phyloP scores from a whole-genome alignment of 2,888 invertebrate genomes.

The Andrena fulva region DNA sequence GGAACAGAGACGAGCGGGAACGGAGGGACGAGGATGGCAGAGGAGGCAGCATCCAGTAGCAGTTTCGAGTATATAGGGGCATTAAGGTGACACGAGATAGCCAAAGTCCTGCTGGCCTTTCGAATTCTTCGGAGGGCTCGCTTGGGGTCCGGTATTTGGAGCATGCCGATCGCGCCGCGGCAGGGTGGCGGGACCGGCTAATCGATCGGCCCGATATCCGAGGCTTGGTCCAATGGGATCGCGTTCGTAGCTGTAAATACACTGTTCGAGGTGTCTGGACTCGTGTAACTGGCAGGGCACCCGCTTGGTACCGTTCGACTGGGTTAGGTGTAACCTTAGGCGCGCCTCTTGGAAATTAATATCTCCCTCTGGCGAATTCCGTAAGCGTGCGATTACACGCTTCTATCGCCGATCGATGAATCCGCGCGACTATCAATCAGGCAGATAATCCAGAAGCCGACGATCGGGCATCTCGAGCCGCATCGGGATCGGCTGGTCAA shows the following conservation, averaged over 20 bases:
- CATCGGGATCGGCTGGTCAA: background rate
- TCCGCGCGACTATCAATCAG: conserved; percentile 4
- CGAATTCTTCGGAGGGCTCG: conserved; percentile 29
- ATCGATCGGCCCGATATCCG: background rate
- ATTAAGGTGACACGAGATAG: conserved; percentile 60
- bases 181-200: background rate
- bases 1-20: conserved; percentile 56
- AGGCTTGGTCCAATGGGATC: background rate
- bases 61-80: conserved; percentile 57
- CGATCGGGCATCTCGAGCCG: background rate
- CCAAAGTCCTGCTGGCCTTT: conserved; percentile 33
- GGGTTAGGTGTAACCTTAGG: background rate
- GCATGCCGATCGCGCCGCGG: conserved; percentile 2
- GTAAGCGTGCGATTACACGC: too few relatives aligned
- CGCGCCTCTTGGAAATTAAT: background rate
- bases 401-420: background rate
- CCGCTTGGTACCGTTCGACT: background rate
- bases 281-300: background rate
- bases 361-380: background rate
- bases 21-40: conserved; percentile 53
- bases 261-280: too few relatives aligned
- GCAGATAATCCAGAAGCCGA: background rate
- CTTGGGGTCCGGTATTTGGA: conserved; percentile 16
- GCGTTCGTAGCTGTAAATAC: background rate
- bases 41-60: conserved; percentile 61